Evolutionary conservation across 2,797 vertebrate genomes (phyloP).

Genomic region (Smutsia gigantea): DNA sequence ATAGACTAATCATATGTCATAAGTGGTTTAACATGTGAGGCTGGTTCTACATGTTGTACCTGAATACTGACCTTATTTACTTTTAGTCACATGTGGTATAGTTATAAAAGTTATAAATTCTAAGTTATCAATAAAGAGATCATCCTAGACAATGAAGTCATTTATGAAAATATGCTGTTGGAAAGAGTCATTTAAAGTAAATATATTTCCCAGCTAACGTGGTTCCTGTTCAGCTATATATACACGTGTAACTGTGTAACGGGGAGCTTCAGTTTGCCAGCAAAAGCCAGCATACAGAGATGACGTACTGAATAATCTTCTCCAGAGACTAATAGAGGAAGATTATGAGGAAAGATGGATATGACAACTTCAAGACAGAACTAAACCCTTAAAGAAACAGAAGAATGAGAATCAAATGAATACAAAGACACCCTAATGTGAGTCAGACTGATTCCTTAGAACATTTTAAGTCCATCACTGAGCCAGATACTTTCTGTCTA

Average conservation of each 20-base stretch:
- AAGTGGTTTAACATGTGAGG: neutral
- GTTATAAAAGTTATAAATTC: neutral
- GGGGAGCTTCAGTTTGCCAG: neutral
- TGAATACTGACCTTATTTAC: neutral
- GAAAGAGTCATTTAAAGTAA: neutral
- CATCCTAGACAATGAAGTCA: neutral
- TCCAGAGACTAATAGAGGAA: neutral
- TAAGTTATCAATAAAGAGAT: neutral
- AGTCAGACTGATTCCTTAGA: neutral
- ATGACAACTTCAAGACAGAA: neutral
- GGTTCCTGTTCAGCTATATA: neutral
- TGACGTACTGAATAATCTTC: neutral
- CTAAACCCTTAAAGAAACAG: neutral
- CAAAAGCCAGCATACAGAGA: neutral
- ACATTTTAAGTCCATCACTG: neutral
- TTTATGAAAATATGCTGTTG: neutral
- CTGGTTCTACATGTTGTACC: neutral
- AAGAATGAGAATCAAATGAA: slow-evolving; percentile 5
- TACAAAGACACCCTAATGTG: neutral
- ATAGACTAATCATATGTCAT: neutral
- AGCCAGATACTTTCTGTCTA: neutral
- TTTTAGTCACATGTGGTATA: neutral
- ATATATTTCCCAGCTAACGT: neutral
- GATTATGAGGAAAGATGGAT: neutral
- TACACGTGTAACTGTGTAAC: neutral